These are phyloP conservation scores for Micronycteris hirsuta DNA, from an alignment of 2,113 vertebrate genomes.

Conservation along the genomic window DNA sequence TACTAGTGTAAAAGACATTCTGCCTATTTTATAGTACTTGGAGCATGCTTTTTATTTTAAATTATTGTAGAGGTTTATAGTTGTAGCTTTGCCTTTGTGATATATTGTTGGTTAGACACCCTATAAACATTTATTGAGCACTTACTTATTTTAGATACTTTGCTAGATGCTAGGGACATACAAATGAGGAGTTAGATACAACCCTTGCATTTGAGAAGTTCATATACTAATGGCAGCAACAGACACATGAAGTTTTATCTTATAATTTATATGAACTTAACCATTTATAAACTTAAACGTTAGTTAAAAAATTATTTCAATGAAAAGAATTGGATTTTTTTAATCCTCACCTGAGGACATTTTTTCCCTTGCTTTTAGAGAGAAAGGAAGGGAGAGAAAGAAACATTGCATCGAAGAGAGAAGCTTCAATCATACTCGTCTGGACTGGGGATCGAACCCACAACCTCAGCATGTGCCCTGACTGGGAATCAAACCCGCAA, in stretches of 20 bases:
- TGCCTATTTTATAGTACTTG: slow-evolving; percentile 57
- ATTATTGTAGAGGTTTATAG: slow-evolving; percentile 56
- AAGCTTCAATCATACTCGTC: too few relatives aligned
- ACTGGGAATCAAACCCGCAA: too few relatives aligned
- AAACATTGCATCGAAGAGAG: too few relatives aligned
- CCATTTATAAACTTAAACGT: slow-evolving; percentile 18
- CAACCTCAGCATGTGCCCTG: too few relatives aligned
- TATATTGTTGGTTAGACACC: slow-evolving; percentile 8
- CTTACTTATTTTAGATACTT: slow-evolving; percentile 50
- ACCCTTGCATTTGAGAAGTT: not conserved
- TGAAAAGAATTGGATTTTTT: not conserved
- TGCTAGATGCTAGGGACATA: not conserved
- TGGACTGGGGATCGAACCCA: too few relatives aligned
- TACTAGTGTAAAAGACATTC: slow-evolving; percentile 48
- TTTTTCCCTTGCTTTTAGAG: too few relatives aligned
- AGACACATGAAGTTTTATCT: not conserved
- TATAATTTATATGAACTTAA: slow-evolving; percentile 1
- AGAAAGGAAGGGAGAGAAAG: too few relatives aligned
- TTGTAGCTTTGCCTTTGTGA: slow-evolving; percentile 46
- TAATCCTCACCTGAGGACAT: too few relatives aligned
- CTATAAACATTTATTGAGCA: slow-evolving; percentile 59
- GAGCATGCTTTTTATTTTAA: slow-evolving; percentile 48
- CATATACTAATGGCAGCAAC: not conserved
- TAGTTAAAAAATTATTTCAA: slow-evolving; percentile 20
- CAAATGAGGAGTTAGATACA: slow-evolving; percentile 9